Evolutionary conservation across 2,797 vertebrate species (phyloP).

Genomic region (Holocentrus rufus): DNA sequence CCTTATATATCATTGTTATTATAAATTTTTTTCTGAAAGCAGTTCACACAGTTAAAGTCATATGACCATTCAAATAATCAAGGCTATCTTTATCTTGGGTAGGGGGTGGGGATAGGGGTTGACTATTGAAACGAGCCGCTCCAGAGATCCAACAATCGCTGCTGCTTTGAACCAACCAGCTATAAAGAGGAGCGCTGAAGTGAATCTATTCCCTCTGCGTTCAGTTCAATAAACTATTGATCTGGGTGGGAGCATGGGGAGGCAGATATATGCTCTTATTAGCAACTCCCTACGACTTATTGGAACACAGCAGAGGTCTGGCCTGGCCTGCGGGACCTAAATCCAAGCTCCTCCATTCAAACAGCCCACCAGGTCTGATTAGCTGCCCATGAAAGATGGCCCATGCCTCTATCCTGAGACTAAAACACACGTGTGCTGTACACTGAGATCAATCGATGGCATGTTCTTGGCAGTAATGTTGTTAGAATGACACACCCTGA

Average conservation of each 20-base stretch:
- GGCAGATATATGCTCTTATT: constrained; percentile 80
- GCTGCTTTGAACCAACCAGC: constrained; percentile 63
- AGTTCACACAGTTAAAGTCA: too few relatives aligned
- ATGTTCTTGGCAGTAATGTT: constrained; percentile 24
- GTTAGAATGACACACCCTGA: constrained; percentile 11
- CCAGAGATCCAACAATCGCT: constrained; percentile 33
- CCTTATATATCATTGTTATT: too few relatives aligned
- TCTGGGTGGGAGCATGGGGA: constrained; percentile 68
- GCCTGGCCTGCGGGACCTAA: constrained; percentile 20
- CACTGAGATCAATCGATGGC: constrained; percentile 28
- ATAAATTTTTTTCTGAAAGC: too few relatives aligned
- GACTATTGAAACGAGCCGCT: constrained; percentile 30
- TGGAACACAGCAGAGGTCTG: constrained; percentile 64
- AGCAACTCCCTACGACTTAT: constrained; percentile 75
- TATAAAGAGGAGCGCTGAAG: constrained; percentile 69
- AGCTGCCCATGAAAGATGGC: constrained; percentile 26
- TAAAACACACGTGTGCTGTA: constrained; percentile 4
- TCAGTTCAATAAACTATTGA: constrained; percentile 83
- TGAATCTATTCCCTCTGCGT: constrained; percentile 70
- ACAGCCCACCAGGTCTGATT: constrained; percentile 46
- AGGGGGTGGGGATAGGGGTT: constrained; percentile 31
- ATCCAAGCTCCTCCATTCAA: constrained; percentile 35
- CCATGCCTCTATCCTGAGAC: background rate
- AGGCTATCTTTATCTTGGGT: background rate
- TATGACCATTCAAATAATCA: background rate